Percentiles rank a stretch among this genome's conserved stretches.
These are phyloP conservation scores for Vanessa tameamea DNA, from an alignment of 1,140 invertebrate genomes.

Conservation along the genomic window DNA sequence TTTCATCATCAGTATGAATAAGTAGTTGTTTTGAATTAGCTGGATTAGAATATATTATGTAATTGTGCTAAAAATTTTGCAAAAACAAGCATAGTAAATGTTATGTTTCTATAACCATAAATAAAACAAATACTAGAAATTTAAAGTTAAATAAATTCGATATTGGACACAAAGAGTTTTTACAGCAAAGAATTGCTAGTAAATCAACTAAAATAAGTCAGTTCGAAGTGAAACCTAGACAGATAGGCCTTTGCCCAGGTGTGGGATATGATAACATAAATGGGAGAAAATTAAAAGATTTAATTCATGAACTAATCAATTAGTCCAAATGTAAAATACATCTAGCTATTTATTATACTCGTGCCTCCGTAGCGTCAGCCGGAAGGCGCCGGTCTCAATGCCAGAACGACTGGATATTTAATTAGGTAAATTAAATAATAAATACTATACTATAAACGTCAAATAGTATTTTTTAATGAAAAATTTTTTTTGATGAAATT, in stretches of 20 bases:
- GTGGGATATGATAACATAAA: no score
- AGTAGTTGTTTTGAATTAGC: not conserved
- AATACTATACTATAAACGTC: not conserved
- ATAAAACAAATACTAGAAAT: no score
- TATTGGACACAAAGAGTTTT: no score
- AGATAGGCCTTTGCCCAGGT: no score
- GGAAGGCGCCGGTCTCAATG: slow-evolving; percentile 21
- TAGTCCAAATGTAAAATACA: not conserved
- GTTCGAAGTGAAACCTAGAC: no score
- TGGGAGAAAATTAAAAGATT: not conserved
- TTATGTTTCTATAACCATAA: no score
- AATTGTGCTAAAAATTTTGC: not conserved
- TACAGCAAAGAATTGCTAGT: no score
- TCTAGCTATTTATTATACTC: not conserved
- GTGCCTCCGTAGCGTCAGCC: slow-evolving; percentile 13
- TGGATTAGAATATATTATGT: not conserved
- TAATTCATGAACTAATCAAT: not conserved
- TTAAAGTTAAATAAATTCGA: no score
- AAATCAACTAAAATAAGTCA: no score
- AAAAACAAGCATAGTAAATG: not conserved
- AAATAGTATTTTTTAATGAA: not conserved
- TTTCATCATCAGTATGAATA: slow-evolving; percentile 23
- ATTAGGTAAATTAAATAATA: slow-evolving; percentile 9
- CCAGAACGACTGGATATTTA: slow-evolving; percentile 8
- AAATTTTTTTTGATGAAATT: not conserved